Evolutionary conservation across 2,888 invertebrate species (phyloP), one percentile per base, ranked within the genome.

Genomic region (Sinohyriopsis cumingii): DNA sequence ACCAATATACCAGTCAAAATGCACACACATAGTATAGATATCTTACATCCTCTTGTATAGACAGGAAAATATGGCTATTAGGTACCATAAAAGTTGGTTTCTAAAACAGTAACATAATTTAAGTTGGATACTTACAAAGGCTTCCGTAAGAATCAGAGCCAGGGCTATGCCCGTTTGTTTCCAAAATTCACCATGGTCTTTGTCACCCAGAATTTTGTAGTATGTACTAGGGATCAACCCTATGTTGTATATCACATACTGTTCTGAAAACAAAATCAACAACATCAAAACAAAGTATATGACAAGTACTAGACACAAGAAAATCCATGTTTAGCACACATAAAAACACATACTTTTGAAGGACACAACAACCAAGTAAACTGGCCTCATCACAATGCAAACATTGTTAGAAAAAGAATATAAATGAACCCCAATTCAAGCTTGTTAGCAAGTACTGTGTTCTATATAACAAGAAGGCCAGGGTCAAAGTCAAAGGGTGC

Each of bases 171-270:
- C 72, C 22, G 89, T 88, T 45, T 89, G 80, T 3, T 73, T 77
- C 72, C 86, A 87, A 82, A 92, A 92, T 6, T 85, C 90, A 3
- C 77, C 56, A 59, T 82, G 71, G 79, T 92, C 90, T 73, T 90
- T 90, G 28, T 91, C 88, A 4, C 91, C 91, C 60, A 92, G 85
- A 6, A 91, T 90, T 69, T 89, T 88, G 84, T 92, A 92, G 85
- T 90, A 92, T 67, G 90, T 86, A 79, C 92, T 91, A 18, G 92
- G 90, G 61, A 92, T 85, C 54, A 92, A 80, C 6, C 93, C 93
- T 60, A 92, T 91, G 72, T 91, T 88, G 84, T 92, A 92, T 20
- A 91, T 90, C 55, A 92, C 86, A 74, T 91, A 89, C 85, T 93
- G 92, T 77, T 92, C 92, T 91, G 86, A 67, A 80, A 78, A 56